Evolutionary conservation across 2,888 invertebrate genomes (phyloP).

Genomic region (Biston betularia): DNA sequence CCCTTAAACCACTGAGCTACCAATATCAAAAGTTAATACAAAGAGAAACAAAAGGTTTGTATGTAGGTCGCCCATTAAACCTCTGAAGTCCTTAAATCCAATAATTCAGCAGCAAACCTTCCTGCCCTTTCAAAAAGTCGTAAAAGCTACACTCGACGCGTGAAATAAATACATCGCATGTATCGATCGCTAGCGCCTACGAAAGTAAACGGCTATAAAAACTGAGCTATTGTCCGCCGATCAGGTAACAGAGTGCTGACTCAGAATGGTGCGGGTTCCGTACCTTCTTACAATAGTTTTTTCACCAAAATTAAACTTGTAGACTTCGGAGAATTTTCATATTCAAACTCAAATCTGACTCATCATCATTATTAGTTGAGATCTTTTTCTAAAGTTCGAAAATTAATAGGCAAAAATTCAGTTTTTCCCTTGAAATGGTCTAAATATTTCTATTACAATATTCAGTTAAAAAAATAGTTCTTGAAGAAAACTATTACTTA

Average conservation of each 20-base stretch:
- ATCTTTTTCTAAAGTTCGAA: too few species aligned
- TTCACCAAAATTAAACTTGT: too few species aligned
- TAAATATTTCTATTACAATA: too few species aligned
- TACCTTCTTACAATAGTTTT: neutral
- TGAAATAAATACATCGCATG: constrained; percentile 27
- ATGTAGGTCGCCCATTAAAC: constrained; percentile 9
- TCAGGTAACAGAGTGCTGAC: constrained; percentile 28
- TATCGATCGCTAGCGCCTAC: constrained; percentile 31
- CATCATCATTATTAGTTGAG: too few species aligned
- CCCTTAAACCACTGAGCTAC: too few species aligned
- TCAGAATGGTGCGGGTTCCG: constrained; percentile 16
- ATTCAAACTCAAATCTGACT: too few species aligned
- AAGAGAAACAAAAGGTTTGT: neutral
- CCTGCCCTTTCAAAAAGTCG: constrained; percentile 21
- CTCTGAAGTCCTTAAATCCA: constrained; percentile 4
- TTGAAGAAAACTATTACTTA: too few species aligned
- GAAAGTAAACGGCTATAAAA: constrained; percentile 43
- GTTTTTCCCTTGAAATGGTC: too few species aligned
- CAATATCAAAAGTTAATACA: too few species aligned
- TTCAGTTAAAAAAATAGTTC: too few species aligned
- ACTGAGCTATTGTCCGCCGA: constrained; percentile 37
- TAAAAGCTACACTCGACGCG: constrained; percentile 23
- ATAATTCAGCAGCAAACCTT: constrained; percentile 7
- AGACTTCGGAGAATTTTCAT: too few species aligned
- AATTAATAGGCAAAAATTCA: too few species aligned